A percentile compares a stretch with the other conserved stretches of the same genome.
phyloP scores from a whole-genome alignment of 1,140 invertebrate genomes.

The Aphaenogaster floridana region DNA sequence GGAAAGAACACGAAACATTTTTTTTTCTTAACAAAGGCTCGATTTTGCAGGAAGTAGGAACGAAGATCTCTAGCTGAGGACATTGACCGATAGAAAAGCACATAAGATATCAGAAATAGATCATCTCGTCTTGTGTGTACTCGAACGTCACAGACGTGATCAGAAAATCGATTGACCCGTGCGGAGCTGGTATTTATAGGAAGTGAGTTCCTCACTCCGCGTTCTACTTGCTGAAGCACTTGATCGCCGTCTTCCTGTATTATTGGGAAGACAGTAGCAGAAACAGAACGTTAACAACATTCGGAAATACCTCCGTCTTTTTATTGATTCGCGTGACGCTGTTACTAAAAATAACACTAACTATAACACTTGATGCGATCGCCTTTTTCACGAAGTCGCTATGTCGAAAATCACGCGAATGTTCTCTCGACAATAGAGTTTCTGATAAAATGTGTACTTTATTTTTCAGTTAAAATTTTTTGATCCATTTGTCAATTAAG shows the following conservation, averaged over 20 bases:
- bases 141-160: conserved; percentile 54
- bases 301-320: conserved; percentile 2
- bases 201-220: conserved; percentile 18
- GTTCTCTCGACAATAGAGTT: neutral
- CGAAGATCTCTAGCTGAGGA: neutral
- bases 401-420: neutral
- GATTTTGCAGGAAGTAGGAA: neutral
- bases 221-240: conserved; percentile 45
- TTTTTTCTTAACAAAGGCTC: neutral
- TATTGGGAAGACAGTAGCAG: conserved; percentile 6
- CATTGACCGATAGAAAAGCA: conserved; percentile 36
- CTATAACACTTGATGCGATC: neutral
- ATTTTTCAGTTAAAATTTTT: neutral
- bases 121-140: conserved; percentile 29
- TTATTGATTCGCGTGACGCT: conserved; percentile 22
- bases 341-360: conserved; percentile 10
- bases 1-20: neutral
- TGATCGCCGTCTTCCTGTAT: conserved; percentile 36
- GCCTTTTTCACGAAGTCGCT: neutral
- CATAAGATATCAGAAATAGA: conserved; percentile 32
- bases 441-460: neutral
- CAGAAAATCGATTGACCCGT: conserved; percentile 49
- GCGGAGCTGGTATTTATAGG: conserved; percentile 41
- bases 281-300: conserved; percentile 2
- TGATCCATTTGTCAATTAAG: neutral